phyloP scores from a whole-genome alignment of 37 sponge, comb jelly and placozoan genomes.

The Cladorhizidae sp. region DNA sequence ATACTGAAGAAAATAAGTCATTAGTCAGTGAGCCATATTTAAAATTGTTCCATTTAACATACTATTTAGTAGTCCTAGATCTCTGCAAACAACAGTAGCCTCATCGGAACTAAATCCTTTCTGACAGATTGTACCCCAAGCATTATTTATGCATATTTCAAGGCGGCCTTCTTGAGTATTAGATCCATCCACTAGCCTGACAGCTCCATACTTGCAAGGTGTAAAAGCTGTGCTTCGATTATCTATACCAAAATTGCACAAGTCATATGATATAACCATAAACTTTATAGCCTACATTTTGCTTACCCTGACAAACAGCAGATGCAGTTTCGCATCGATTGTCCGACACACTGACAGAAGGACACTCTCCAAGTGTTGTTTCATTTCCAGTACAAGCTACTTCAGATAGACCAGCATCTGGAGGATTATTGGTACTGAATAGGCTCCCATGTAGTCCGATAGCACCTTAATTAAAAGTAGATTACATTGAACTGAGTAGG shows the following conservation, averaged over 20 bases:
- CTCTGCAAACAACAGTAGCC: conserved; percentile 35
- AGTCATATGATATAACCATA: not conserved
- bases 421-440: not conserved
- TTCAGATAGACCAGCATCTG: not conserved
- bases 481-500: too few relatives aligned
- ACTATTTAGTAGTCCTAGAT: conserved; percentile 19
- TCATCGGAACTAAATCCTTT: conserved; percentile 25
- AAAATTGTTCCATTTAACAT: not conserved
- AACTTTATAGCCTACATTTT: not conserved
- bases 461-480: not conserved
- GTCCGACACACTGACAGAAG: not conserved
- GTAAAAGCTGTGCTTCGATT: not conserved
- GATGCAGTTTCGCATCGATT: conserved; percentile 25
- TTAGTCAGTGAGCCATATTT: too few relatives aligned
- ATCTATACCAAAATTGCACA: not conserved
- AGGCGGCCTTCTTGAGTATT: conserved; percentile 34
- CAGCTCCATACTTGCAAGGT: conserved; percentile 9
- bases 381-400: conserved; percentile 36
- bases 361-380: conserved; percentile 2
- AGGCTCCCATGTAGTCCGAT: conserved; percentile 3
- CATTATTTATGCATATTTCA: conserved; percentile 54
- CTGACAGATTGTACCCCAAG: conserved; percentile 48
- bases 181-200: conserved; percentile 23
- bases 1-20: too few relatives aligned
- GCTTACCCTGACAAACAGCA: conserved; percentile 33